A percentile compares a stretch with the other conserved stretches of the same genome.
These are phyloP conservation scores for Nematopogon swammerdamellus DNA, from an alignment of 2,888 invertebrate genomes.

Conservation along the genomic window DNA sequence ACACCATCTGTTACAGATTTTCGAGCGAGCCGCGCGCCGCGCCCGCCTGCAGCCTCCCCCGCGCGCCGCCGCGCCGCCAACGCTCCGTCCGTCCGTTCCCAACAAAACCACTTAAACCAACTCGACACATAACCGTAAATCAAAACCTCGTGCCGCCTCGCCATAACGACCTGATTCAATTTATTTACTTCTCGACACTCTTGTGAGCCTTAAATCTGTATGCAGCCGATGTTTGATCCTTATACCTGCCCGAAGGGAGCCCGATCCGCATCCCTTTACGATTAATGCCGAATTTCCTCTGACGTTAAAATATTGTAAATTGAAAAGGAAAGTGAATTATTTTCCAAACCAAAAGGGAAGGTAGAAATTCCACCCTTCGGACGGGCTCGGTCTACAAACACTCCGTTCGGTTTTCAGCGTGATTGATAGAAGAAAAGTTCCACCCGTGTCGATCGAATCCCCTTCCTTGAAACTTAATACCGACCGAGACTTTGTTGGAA, in stretches of 20 bases:
- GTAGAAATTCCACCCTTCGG: too few species aligned
- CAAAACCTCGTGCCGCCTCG: neutral
- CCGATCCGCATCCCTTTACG: neutral
- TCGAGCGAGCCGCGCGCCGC: too few species aligned
- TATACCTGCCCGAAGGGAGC: neutral
- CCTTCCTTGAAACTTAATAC: too few species aligned
- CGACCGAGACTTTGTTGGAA: too few species aligned
- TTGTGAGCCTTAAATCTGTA: neutral
- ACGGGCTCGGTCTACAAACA: too few species aligned
- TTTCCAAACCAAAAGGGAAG: neutral
- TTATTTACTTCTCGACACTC: neutral
- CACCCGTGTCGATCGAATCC: too few species aligned
- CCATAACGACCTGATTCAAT: neutral
- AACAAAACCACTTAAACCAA: neutral
- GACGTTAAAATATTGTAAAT: neutral
- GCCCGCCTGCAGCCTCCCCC: too few species aligned
- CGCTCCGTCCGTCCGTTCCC: too few species aligned
- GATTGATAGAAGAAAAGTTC: too few species aligned
- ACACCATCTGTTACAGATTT: too few species aligned
- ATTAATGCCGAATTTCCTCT: neutral
- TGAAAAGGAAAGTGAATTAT: neutral
- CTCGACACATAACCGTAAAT: neutral
- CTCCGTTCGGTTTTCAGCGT: too few species aligned
- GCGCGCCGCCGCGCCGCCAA: too few species aligned
- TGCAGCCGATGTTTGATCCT: neutral